Conservation (phyloP, 2,113 vertebrate genomes). For the Heptranchias perlo region DNA sequence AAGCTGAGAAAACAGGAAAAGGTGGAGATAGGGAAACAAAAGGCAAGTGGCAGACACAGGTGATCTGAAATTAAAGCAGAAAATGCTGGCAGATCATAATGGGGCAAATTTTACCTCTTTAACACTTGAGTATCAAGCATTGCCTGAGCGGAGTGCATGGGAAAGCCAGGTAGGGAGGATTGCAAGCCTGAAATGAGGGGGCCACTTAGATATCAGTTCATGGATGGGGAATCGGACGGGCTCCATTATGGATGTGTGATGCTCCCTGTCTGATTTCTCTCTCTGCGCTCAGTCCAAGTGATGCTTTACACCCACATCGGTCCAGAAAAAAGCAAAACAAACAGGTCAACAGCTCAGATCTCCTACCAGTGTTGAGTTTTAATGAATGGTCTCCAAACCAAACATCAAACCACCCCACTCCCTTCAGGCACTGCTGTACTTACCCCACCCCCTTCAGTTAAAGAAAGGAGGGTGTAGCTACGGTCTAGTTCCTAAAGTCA, state of each 20-base stretch:
- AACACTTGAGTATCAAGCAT: no score
- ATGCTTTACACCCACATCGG: background rate
- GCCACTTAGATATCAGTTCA: no score
- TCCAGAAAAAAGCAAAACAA: background rate
- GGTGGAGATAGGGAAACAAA: background rate
- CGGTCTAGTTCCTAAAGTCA: no score
- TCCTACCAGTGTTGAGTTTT: background rate
- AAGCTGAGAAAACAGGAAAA: background rate
- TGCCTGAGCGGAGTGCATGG: background rate
- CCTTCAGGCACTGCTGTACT: no score
- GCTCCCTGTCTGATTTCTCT: background rate
- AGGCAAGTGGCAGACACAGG: background rate
- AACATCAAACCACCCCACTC: background rate
- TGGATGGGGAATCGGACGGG: background rate
- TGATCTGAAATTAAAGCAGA: background rate
- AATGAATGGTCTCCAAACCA: background rate
- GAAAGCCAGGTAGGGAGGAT: background rate
- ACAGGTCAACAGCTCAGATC: background rate
- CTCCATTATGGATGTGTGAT: background rate
- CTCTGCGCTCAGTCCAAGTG: background rate
- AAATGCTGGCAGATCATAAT: background rate
- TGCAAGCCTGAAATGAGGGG: background rate
- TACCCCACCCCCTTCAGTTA: no score
- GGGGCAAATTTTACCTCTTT: no score
- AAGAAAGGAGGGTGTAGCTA: no score